Base-by-base conservation (phyloP, 2,797 vertebrate genomes). In the Pyrrhura leucotis region DNA sequence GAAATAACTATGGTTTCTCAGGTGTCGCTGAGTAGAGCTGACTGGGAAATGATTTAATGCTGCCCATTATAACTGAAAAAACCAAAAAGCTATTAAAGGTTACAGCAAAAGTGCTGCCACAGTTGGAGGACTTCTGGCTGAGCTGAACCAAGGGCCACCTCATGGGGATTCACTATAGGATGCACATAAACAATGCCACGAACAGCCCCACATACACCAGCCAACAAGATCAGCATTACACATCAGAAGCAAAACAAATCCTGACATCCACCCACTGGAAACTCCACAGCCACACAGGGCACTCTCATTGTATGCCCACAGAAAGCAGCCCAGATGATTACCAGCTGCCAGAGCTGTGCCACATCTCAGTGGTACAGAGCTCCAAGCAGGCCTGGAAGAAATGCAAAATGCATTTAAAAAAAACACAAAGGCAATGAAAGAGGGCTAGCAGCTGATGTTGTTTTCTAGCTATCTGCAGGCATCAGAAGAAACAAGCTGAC, bases 171-270 rank as follows among this genome's bases (percentile, higher is more conserved):
- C 9, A 1, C 47, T 72, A 92, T 66, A 25, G 6, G 78, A 68
- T 1, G 35, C 51, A 69, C 54, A 26, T 54, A 53, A 54, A 84
- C 26, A 62, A 15, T 0, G 0, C 35, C 80, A 62, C 58, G 37
- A 74, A 2, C 29, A 63, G 79, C 72, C 51, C 72, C 63, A 25
- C 20, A 1, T 0, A 0, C 11, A 28, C 53, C 68, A 69, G 37
- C 6, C 31, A 10, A 5, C 28, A 9, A 59, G n/a, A 35, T 8
- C 1, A 4, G 40, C 0, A 1, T 53, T 12, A 20, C 5, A 1
- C 47, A 14, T 17, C 26, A 0, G 45, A 47, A 28, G 23, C 37
- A 39, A 74, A 85, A 47, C 48, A 42, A 29, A 50, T 5, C 54
- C 42, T 20, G 19, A 69, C 45, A 65, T 20, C 33, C 21, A 1